These are phyloP conservation scores for Tillus elongatus DNA, from an alignment of 2,888 invertebrate species.

Conservation along the genomic window DNA sequence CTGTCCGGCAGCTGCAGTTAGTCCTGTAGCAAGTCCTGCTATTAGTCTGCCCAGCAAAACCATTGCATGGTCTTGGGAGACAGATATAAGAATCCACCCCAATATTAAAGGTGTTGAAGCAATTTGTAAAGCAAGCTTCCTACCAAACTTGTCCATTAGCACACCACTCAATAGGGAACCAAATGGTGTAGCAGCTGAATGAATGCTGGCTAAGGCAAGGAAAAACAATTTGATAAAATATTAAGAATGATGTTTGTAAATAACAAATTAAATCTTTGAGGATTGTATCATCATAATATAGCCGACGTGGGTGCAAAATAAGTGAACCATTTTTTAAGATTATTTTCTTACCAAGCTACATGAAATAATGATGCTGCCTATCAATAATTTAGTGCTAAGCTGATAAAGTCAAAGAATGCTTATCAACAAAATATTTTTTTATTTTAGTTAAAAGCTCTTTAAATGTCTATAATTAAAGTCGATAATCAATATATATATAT, in stretches of 20 bases:
- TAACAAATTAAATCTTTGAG: too few relatives aligned
- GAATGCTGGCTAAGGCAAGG: slow-evolving; percentile 56
- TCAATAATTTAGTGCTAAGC: too few relatives aligned
- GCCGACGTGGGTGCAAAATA: too few relatives aligned
- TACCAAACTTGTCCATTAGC: slow-evolving; percentile 60
- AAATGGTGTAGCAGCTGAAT: slow-evolving; percentile 67
- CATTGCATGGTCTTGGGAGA: slow-evolving; percentile 46
- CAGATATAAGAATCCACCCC: slow-evolving; percentile 60
- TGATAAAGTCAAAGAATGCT: too few relatives aligned
- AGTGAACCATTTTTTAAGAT: too few relatives aligned
- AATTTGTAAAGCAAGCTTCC: slow-evolving; percentile 55
- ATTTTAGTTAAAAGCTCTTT: too few relatives aligned
- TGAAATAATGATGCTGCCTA: too few relatives aligned
- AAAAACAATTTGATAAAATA: not conserved
- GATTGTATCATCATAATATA: too few relatives aligned
- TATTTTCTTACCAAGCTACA: too few relatives aligned
- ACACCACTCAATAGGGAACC: slow-evolving; percentile 65
- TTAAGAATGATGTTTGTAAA: not conserved
- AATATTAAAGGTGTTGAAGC: slow-evolving; percentile 55
- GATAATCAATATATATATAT: too few relatives aligned
- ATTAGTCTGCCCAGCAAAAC: slow-evolving; percentile 58
- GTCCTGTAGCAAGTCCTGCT: slow-evolving; percentile 64
- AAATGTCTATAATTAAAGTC: too few relatives aligned
- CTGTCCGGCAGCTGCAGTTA: slow-evolving; percentile 66
- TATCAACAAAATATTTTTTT: too few relatives aligned